Percentiles rank a stretch among this genome's conserved stretches.
phyloP scores from a whole-genome alignment of 2,888 invertebrate genomes.

The Tenodera sinensis region DNA sequence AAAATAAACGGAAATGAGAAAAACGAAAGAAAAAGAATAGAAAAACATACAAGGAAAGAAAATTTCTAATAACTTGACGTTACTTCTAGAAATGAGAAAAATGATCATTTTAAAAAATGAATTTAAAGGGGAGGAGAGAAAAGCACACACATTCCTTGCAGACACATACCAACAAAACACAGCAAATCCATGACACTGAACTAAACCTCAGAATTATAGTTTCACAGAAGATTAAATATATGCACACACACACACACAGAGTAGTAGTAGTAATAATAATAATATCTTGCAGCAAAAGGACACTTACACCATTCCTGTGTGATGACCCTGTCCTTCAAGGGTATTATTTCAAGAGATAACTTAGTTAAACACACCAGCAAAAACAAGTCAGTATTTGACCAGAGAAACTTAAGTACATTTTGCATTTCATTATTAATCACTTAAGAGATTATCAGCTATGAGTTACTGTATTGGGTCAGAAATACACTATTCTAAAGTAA shows the following conservation, averaged over 20 bases:
- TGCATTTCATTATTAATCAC: not conserved
- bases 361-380: not conserved
- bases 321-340: conserved; percentile 20
- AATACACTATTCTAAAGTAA: not conserved
- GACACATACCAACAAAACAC: conserved; percentile 16
- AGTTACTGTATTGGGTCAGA: not conserved
- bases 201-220: not conserved
- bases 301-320: conserved; percentile 14
- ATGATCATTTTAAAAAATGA: not conserved
- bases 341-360: not conserved
- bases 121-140: not conserved
- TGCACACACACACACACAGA: not conserved
- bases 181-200: not conserved
- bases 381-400: not conserved
- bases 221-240: not conserved
- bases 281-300: not conserved
- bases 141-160: conserved; percentile 22
- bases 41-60: not conserved
- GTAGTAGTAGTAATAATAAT: not conserved
- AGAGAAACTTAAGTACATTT: conserved; percentile 14
- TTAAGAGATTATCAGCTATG: not conserved
- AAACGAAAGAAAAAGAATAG: not conserved
- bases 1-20: not conserved
- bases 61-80: not conserved
- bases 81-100: not conserved